Evolutionary conservation across 2,113 vertebrate genomes (phyloP), one percentile per base, ranked within the genome.

Genomic region (Zapornia atra): DNA sequence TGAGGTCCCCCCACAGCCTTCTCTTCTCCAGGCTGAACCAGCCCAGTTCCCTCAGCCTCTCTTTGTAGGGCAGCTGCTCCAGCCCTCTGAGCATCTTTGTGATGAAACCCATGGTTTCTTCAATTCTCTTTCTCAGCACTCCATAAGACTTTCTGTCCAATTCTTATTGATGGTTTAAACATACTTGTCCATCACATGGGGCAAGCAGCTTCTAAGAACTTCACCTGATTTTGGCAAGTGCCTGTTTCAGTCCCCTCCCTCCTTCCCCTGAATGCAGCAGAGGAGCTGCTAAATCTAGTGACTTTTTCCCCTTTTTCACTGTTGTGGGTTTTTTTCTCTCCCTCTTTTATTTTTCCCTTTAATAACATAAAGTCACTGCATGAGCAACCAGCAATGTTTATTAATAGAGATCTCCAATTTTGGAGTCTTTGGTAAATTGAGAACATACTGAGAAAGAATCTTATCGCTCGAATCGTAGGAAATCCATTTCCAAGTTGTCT

Each of bases 401-500:
- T 97, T 97, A 97, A 96, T 97, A 95, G 91, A 95, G 90, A 94
- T 96, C 94, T 96, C 95, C 92, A 96, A 86, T 96, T 96, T 94
- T 97, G 95, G 92, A 96, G 73, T 63, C 94, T 91, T 96, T 86
- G 96, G 94, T 95, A 97, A 97, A 98, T 96, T 92, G 94, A 95
- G 97, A 98, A 81, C 96, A 96, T 80, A 94, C 91, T 93, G 93
- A 96, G 92, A 97, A 96, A 90, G 92, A 96, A 93, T 95, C 96
- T 97, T 97, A 98, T 97, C 94, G 2, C 88, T 91, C 10, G 3
- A 88, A 96, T 95, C 56, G 0, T 73, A 97, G 96, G 95, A 97
- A 97, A 97, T 90, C 94, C 94, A 96, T 97, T 97, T 97, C 96
- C 94, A 96, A 95, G 80, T 96, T 96, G 96, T 77, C 96, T 97